phyloP scores from a whole-genome alignment of 2,888 invertebrate species.

The Polyommatus iphigenia region DNA sequence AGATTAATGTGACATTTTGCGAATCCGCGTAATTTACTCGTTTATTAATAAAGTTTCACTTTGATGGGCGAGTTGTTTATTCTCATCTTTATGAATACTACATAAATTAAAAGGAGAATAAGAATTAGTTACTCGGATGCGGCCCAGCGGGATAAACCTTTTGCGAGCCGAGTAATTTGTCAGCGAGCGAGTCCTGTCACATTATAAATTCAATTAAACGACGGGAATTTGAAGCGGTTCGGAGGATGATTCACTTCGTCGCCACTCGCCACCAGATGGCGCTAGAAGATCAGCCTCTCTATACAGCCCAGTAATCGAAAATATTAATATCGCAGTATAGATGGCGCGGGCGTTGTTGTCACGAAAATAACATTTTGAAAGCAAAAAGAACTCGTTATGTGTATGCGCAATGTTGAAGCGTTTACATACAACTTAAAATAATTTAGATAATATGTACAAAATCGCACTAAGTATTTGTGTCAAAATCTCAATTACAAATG shows the following conservation, averaged over 20 bases:
- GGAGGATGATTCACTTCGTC: not conserved
- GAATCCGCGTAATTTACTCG: slow-evolving; percentile 37
- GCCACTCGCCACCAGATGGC: not conserved
- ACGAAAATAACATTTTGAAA: not conserved
- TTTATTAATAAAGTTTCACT: slow-evolving; percentile 46
- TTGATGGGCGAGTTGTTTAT: slow-evolving; percentile 39
- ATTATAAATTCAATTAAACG: slow-evolving; percentile 21
- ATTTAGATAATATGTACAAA: not conserved
- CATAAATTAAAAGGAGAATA: slow-evolving; percentile 21
- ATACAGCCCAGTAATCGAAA: not conserved
- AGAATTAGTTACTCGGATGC: slow-evolving; percentile 8
- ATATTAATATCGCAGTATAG: not conserved
- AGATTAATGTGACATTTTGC: slow-evolving; percentile 56
- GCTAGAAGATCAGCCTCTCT: not conserved
- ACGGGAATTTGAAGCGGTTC: slow-evolving; percentile 13
- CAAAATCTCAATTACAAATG: slow-evolving; percentile 27
- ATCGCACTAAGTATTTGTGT: slow-evolving; percentile 15
- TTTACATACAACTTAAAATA: not conserved
- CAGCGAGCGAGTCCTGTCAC: slow-evolving; percentile 15
- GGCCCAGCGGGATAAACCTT: slow-evolving; percentile 7
- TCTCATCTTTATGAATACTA: not conserved
- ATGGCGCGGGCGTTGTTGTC: not conserved
- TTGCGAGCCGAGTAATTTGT: slow-evolving; percentile 14
- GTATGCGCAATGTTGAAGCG: not conserved
- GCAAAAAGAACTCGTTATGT: not conserved